Evolutionary conservation across 2,888 invertebrate species (phyloP).

Genomic region (Zeuzera pyrina): DNA sequence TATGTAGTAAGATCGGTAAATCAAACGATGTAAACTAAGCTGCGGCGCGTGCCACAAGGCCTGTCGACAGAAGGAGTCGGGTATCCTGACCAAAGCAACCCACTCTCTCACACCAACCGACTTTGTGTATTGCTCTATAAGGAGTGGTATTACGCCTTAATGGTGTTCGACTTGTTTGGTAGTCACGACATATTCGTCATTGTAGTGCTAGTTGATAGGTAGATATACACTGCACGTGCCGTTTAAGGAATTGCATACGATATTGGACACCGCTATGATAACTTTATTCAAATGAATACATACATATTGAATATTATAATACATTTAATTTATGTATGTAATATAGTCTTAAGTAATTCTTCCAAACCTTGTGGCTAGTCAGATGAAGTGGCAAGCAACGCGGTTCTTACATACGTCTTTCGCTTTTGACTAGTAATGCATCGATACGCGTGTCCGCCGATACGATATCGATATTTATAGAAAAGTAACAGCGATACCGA

Average conservation of each 20-base stretch:
- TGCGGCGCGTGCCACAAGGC: slow-evolving; percentile 69
- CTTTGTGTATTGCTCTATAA: slow-evolving; percentile 27
- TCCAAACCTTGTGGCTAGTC: no score
- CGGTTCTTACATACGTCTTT: no score
- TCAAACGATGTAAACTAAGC: slow-evolving; percentile 41
- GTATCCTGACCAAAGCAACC: slow-evolving; percentile 35
- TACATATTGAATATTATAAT: no score
- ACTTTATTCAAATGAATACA: slow-evolving; percentile 49
- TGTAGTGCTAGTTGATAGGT: slow-evolving; percentile 34
- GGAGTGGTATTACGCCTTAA: slow-evolving; percentile 42
- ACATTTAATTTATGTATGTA: no score
- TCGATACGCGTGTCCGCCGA: no score
- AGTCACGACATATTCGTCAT: slow-evolving; percentile 40
- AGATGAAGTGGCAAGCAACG: no score
- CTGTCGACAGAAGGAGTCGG: slow-evolving; percentile 51
- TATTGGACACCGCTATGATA: slow-evolving; percentile 51
- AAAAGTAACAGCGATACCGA: no score
- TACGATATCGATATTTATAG: no score
- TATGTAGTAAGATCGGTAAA: slow-evolving; percentile 46
- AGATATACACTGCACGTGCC: slow-evolving; percentile 37
- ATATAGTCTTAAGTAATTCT: no score
- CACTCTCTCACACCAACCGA: slow-evolving; percentile 31
- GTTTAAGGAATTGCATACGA: slow-evolving; percentile 35
- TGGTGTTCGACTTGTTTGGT: slow-evolving; percentile 34
- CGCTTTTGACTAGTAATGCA: no score